These are phyloP conservation scores for Helarctos malayanus DNA, from an alignment of 2,797 vertebrate species.

Conservation along the genomic window DNA sequence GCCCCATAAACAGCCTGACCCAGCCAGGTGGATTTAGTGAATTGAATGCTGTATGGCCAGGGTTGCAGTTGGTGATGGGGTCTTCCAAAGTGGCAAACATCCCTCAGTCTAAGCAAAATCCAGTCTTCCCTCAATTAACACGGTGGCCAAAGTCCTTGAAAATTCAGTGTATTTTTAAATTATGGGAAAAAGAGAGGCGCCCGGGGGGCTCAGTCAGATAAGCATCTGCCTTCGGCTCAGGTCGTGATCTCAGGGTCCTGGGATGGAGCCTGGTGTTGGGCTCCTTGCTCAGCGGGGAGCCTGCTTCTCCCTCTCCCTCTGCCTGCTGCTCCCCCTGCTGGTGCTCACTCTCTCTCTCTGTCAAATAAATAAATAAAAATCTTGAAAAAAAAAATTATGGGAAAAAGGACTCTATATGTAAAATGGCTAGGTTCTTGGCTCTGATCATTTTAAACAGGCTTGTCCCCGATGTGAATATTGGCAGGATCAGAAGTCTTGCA, in stretches of 20 bases:
- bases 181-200: neutral
- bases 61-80: neutral
- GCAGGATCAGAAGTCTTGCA: neutral
- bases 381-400: no score
- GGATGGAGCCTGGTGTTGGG: fast-evolving
- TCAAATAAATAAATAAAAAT: no score
- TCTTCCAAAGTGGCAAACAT: neutral
- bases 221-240: no score
- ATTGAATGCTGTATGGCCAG: neutral
- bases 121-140: neutral
- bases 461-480: neutral
- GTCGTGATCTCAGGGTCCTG: no score
- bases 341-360: no score
- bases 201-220: no score
- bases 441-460: neutral
- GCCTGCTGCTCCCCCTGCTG: no score
- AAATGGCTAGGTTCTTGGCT: neutral
- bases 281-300: no score
- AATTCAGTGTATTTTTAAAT: neutral
- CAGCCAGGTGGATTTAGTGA: neutral
- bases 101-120: neutral
- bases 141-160: neutral
- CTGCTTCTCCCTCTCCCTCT: no score
- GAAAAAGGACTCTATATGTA: neutral
- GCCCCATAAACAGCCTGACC: neutral